A percentile compares a stretch with the other conserved stretches of the same genome.
phyloP scores from a whole-genome alignment of 53 echinoderm and acorn worm genomes.

The Echinometra lucunter region DNA sequence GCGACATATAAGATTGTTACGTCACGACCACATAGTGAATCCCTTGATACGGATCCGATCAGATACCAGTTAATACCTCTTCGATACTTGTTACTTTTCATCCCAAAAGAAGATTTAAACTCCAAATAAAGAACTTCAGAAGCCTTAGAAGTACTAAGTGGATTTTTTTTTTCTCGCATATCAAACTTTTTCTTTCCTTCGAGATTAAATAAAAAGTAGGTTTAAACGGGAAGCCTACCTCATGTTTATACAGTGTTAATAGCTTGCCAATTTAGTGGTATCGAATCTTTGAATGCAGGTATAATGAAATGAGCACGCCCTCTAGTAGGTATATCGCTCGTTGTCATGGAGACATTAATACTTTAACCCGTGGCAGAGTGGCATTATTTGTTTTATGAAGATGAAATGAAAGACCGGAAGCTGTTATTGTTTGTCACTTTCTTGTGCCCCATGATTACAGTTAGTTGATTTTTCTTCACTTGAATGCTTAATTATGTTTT shows the following conservation, averaged over 20 bases:
- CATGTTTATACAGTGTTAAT: constrained; percentile 60
- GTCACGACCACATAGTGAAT: constrained; percentile 21
- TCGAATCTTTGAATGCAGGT: neutral
- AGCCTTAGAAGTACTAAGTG: constrained; percentile 45
- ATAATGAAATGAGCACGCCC: neutral
- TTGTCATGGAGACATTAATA: neutral
- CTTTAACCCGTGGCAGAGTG: neutral
- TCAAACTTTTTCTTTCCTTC: constrained; percentile 7
- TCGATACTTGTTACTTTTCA: neutral
- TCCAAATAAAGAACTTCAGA: constrained; percentile 30
- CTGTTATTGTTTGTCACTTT: neutral
- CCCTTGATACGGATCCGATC: neutral
- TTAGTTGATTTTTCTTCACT: neutral
- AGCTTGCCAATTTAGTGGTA: constrained; percentile 37
- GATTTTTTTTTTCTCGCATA: neutral
- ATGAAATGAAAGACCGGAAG: neutral
- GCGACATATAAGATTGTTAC: neutral
- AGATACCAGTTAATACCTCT: neutral
- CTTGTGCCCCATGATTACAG: neutral
- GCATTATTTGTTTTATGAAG: neutral
- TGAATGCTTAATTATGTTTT: neutral
- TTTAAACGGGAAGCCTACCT: neutral
- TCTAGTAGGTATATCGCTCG: neutral
- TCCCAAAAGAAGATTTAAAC: constrained; percentile 15
- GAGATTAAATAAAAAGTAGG: constrained; percentile 31